These are phyloP conservation scores for Spodoptera frugiperda DNA, from an alignment of 1,140 invertebrate species.

Conservation along the genomic window DNA sequence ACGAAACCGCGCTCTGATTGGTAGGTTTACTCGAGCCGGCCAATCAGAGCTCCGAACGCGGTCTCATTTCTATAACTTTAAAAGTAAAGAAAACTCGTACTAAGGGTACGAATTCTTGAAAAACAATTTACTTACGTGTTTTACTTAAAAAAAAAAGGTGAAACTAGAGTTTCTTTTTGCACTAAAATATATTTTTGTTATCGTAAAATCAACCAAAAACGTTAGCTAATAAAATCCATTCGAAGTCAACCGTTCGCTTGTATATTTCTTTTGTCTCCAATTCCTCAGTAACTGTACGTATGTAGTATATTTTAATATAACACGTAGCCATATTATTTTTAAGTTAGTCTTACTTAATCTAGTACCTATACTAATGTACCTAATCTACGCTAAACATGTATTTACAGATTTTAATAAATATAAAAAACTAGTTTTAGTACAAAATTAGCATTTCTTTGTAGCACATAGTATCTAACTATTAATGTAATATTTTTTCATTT, in stretches of 20 bases:
- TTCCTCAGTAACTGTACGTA: neutral
- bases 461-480: conserved; percentile 12
- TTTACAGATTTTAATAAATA: conserved; percentile 15
- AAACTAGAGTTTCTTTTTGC: too few species aligned
- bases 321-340: conserved; percentile 40
- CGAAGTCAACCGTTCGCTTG: neutral
- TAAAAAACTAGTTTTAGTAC: conserved; percentile 35
- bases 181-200: too few species aligned
- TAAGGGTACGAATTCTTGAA: too few species aligned
- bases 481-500: neutral
- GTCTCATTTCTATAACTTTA: too few species aligned
- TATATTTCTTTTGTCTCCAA: neutral
- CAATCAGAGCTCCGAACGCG: too few species aligned
- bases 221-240: too few species aligned
- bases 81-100: too few species aligned
- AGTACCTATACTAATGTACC: conserved; percentile 8
- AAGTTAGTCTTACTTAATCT: conserved; percentile 7
- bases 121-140: too few species aligned
- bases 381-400: conserved; percentile 7
- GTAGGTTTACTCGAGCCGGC: too few species aligned
- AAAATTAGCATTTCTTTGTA: conserved; percentile 29
- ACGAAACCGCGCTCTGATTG: too few species aligned
- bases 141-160: too few species aligned
- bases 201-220: too few species aligned
- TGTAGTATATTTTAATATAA: neutral